These are phyloP conservation scores for Archegozetes longisetosus DNA, from an alignment of 1,140 invertebrate species.

Conservation along the genomic window DNA sequence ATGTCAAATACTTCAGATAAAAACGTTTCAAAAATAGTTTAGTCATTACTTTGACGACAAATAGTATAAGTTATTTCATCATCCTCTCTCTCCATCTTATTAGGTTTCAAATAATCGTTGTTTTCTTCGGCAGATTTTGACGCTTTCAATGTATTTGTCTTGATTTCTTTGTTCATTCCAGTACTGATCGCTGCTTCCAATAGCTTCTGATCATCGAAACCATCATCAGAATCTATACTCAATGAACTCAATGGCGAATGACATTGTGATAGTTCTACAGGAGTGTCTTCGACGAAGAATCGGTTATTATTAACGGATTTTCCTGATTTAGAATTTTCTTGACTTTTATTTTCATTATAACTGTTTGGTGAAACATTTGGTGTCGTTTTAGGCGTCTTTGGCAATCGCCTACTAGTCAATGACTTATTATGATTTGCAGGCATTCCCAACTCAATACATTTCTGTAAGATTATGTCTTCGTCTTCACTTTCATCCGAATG, in stretches of 20 bases:
- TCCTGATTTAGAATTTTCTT: background rate
- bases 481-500: background rate
- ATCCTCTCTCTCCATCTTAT: background rate
- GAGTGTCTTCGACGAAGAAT: background rate
- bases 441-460: background rate
- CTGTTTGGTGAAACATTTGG: background rate
- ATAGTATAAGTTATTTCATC: background rate
- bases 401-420: background rate
- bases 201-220: background rate
- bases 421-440: background rate
- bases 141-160: background rate
- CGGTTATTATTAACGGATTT: background rate
- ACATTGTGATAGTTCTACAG: slow-evolving; percentile 2
- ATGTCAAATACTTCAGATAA: too few species aligned
- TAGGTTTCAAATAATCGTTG: too few species aligned
- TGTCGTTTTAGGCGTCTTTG: background rate
- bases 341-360: background rate
- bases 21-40: too few species aligned
- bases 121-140: background rate
- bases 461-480: background rate
- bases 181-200: background rate
- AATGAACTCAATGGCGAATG: slow-evolving; percentile 5
- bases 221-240: background rate
- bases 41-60: background rate
- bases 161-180: background rate